Evolutionary conservation across 2,888 invertebrate species (phyloP), one percentile per base, ranked within the genome.

Genomic region (Loripinus fragilis): DNA sequence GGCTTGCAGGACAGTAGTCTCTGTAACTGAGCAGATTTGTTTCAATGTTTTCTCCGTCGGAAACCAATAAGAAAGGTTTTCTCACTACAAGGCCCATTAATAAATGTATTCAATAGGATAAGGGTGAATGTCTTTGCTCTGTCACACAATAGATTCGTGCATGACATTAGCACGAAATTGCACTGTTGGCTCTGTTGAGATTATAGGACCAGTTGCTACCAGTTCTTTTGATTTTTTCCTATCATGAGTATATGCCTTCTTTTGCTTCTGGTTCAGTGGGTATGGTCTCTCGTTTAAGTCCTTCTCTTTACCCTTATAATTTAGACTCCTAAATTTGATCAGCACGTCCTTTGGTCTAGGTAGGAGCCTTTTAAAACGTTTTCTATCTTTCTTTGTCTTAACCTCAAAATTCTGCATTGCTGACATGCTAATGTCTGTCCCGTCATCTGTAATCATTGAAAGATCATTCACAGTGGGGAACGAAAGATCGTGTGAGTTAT

Each of bases 111-210:
- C n/a, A n/a, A n/a, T n/a, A n/a, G n/a, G n/a, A n/a, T n/a, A n/a
- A n/a, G n/a, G n/a, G n/a, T n/a, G n/a, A n/a, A n/a, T n/a, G n/a
- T n/a, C n/a, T n/a, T n/a, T n/a, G n/a, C n/a, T n/a, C n/a, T n/a
- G n/a, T n/a, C 45, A 83, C 33, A 83, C 83, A 77, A 83, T 83
- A 25, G 83, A 83, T 75, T 83, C 83, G 70, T 83, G 83, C 80
- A 83, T 78, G 64, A 72, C 71, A 70, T 83, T 77, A 30, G 78
- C 70, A n/a, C 80, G 77, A n/a, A 83, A 38, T 25, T 79, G 82
- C 74, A 82, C 74, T 60, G 82, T 69, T 35, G 78, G 55, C 28
- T 74, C 52, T 0, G 70, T 60, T 66, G 74, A 41, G n/a, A 75
- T 35, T n/a, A 38, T 55, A 20, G 66, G 67, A 2, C 38, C 65